Base-by-base conservation (phyloP, 1,140 invertebrate species). In the Aphelenchoides avenae region DNA sequence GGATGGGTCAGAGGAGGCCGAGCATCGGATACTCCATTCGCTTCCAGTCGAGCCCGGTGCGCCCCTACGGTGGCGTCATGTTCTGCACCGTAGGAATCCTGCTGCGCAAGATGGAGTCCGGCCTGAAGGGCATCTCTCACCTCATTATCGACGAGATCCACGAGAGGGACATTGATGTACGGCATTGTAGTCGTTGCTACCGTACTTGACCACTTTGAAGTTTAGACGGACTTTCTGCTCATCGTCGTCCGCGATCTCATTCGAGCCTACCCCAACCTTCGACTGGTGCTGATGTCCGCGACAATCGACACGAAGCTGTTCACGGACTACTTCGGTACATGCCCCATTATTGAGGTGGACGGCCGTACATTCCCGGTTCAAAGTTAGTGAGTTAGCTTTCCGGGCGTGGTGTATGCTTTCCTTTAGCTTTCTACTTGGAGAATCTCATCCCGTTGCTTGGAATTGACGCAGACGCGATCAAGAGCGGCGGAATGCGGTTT, bases 111-210 rank as follows among this genome's bases (percentile, higher is more conserved):
- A 65, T 82, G 59, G 81, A 82, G 64, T 72, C 69, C 59, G 81
- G 81, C 24, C 56, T 82, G 37, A 57, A 81, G 71, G 68, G 83
- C 77, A 64, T 85, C 6, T 80, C 85, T 1, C 87, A 88, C 62
- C 77, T 89, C 0, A 84, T 89, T 52, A 71, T 88, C 4, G 87
- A 88, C 77, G 87, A 88, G 79, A 86, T 85, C 31, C 87, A 88
- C 70, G 86, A 87, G 70, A 72, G 86, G 55, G 83, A 82, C 57
- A 75, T 87, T 1, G 82, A 85, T 52, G 85, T 87, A 64, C 88
- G 91, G 76, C 89, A 90, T n/a, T n/a, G n/a, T n/a, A n/a, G n/a
- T n/a, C n/a, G n/a, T n/a, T n/a, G n/a, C n/a, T 11, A 37, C 26
- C 22, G 33, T 59, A 58, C 34, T 51, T 52, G 7, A 18, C 1